Conservation (phyloP, 2,113 vertebrate genomes). For the Okapia johnstoni region DNA sequence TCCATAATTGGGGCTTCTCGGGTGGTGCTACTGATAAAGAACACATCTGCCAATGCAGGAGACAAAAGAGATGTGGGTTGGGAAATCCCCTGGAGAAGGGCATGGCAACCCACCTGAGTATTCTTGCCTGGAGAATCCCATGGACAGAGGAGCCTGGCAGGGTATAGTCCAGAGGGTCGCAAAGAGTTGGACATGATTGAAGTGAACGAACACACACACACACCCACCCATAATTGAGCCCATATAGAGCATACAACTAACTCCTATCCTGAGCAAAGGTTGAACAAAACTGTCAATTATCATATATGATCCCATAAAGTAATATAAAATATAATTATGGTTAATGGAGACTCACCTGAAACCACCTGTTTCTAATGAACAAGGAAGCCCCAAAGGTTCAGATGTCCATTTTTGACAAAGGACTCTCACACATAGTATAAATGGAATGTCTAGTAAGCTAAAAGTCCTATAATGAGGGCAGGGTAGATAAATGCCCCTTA, state of each 20-base stretch:
- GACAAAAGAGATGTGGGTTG: neutral
- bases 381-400: neutral
- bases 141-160: neutral
- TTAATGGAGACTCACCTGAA: neutral
- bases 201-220: neutral
- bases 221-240: neutral
- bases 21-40: neutral
- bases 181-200: neutral
- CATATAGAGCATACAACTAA: neutral
- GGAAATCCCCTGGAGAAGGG: neutral
- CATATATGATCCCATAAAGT: neutral
- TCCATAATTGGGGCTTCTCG: neutral
- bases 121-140: neutral
- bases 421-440: neutral
- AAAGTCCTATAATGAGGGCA: neutral
- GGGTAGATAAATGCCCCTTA: neutral
- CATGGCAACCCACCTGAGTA: neutral
- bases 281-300: neutral
- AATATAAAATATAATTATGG: neutral
- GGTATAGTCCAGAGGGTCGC: neutral
- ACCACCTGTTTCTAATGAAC: neutral
- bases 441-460: neutral
- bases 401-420: neutral
- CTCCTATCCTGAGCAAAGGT: neutral
- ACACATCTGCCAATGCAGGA: neutral